Evolutionary conservation across 1,140 invertebrate species (phyloP).

Genomic region (Oreohelix idahoensis): DNA sequence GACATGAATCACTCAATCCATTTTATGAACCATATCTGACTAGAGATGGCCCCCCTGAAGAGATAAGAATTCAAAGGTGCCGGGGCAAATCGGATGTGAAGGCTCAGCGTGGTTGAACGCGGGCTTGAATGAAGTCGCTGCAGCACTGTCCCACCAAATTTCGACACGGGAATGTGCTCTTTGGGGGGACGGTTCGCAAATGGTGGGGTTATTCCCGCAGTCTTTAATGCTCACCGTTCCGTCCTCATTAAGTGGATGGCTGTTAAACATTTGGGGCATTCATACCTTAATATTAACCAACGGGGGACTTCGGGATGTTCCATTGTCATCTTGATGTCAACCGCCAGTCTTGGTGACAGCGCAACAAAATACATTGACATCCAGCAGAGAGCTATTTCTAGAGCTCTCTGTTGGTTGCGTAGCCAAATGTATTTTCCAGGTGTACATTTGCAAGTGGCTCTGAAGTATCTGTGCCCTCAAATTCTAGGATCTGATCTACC

Average conservation of each 20-base stretch:
- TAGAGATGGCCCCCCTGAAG: not conserved
- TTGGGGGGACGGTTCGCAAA: not conserved
- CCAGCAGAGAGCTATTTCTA: not conserved
- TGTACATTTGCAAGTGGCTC: too few species aligned
- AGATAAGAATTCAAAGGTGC: slow-evolving; percentile 4
- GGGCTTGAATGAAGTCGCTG: not conserved
- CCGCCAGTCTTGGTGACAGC: not conserved
- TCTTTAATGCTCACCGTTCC: not conserved
- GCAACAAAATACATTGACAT: not conserved
- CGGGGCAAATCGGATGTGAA: not conserved
- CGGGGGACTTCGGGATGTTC: not conserved
- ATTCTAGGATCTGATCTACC: too few species aligned
- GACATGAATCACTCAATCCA: not conserved
- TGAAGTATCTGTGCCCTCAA: too few species aligned
- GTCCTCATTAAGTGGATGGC: not conserved
- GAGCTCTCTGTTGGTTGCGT: not conserved
- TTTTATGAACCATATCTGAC: not conserved
- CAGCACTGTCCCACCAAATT: not conserved
- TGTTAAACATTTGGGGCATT: slow-evolving; percentile 4
- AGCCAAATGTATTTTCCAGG: not conserved
- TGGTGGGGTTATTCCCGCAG: not conserved
- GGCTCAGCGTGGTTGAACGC: not conserved
- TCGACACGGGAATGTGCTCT: not conserved
- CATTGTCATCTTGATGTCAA: not conserved
- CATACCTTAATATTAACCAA: not conserved